These are phyloP conservation scores for Deroplatys truncata DNA, from an alignment of 2,888 invertebrate species.

Conservation along the genomic window DNA sequence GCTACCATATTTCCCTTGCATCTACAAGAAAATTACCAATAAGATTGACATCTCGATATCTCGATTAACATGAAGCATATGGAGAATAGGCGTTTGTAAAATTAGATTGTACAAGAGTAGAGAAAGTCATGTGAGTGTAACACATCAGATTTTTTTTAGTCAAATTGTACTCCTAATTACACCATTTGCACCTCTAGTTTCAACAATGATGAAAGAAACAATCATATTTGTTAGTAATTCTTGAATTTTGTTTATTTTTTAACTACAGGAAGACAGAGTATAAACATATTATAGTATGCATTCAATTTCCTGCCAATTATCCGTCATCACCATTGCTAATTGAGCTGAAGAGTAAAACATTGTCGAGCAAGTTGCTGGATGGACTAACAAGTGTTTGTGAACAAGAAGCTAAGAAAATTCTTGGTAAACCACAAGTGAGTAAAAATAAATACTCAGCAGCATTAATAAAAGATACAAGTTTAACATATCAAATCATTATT, in stretches of 20 bases:
- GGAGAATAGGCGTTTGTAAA: no score
- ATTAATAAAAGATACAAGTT: neutral
- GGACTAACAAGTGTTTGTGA: slow-evolving; percentile 60
- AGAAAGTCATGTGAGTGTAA: no score
- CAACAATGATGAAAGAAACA: neutral
- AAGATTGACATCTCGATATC: no score
- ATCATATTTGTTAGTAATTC: neutral
- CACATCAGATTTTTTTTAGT: no score
- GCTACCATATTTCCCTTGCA: no score
- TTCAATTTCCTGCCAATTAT: slow-evolving; percentile 63
- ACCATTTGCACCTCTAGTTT: neutral
- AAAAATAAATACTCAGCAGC: neutral
- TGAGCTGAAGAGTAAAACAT: slow-evolving; percentile 66
- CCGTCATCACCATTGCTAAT: slow-evolving; percentile 56
- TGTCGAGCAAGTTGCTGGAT: slow-evolving; percentile 59
- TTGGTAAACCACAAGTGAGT: slow-evolving; percentile 56
- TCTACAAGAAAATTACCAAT: no score
- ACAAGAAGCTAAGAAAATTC: slow-evolving; percentile 53
- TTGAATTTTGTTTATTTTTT: neutral
- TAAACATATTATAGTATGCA: slow-evolving; percentile 59
- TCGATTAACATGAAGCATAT: no score
- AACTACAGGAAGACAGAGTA: slow-evolving; percentile 53
- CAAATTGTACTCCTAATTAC: no score
- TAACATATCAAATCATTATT: neutral
- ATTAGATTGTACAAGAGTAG: no score